Evolutionary conservation across 64 coral and sea anemone genomes (phyloP).

Genomic region (Montipora capricornis): DNA sequence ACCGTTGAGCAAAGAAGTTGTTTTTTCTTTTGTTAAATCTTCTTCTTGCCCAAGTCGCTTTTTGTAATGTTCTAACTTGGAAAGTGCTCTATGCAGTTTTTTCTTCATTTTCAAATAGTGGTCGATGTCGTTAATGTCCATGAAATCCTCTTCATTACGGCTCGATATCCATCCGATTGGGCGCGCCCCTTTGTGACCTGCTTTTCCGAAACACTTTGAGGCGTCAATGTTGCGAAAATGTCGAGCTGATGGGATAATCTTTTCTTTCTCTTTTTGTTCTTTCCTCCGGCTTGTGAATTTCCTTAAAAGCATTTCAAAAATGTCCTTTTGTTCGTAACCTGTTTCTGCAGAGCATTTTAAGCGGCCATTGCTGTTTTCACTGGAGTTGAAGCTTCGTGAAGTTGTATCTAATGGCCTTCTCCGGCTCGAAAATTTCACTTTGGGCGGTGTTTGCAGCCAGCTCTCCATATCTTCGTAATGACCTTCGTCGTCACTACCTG

Average conservation of each 20-base stretch:
- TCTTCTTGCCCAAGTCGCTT: not conserved
- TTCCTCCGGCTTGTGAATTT: not conserved
- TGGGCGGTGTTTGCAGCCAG: not conserved
- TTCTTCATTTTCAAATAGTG: not conserved
- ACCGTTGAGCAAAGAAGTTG: not conserved
- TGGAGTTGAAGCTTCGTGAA: no score
- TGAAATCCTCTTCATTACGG: not conserved
- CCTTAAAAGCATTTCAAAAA: no score
- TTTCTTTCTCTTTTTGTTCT: not conserved
- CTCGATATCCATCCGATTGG: not conserved
- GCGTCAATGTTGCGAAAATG: not conserved
- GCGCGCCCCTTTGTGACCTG: no score
- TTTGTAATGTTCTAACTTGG: not conserved
- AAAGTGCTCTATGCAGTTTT: not conserved
- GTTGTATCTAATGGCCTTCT: not conserved
- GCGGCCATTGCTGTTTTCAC: no score
- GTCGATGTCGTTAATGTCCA: slow-evolving; percentile 25
- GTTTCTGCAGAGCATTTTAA: no score
- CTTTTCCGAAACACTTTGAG: no score
- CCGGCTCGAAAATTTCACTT: not conserved
- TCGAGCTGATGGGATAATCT: not conserved
- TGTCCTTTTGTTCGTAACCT: no score
- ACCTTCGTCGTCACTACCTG: not conserved
- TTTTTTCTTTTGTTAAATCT: not conserved
- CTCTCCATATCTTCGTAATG: not conserved